Percentiles rank a stretch among this genome's conserved stretches.
Conservation (phyloP, 2,113 vertebrate species). For the Mastomys coucha region DNA sequence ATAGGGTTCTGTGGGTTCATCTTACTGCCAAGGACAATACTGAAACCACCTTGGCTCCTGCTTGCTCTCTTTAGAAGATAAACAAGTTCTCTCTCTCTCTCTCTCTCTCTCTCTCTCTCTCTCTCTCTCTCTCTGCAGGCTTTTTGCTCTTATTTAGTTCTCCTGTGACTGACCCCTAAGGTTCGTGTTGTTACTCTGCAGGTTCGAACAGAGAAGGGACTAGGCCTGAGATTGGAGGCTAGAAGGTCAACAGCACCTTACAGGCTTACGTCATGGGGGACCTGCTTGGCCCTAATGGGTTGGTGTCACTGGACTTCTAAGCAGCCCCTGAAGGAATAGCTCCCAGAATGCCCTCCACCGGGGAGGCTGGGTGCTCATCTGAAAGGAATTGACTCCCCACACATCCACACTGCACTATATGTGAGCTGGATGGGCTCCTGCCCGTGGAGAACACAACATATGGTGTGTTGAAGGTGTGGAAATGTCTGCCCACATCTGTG, state of each 20-base stretch:
- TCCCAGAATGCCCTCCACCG: not conserved
- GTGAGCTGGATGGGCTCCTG: not conserved
- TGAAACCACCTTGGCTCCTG: not conserved
- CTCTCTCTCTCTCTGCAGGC: not conserved
- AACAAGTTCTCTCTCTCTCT: not conserved
- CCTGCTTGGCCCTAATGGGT: not conserved
- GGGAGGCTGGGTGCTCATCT: not conserved
- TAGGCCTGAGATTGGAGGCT: not conserved
- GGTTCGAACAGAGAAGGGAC: not conserved
- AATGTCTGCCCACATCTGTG: not conserved
- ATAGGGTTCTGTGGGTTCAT: not conserved
- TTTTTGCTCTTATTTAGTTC: not conserved
- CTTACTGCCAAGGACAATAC: not conserved
- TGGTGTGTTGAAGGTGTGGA: not conserved
- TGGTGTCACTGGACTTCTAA: not conserved
- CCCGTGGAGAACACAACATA: not conserved
- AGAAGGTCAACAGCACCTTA: not conserved
- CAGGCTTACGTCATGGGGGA: too few relatives aligned
- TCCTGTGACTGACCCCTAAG: not conserved
- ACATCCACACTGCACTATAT: not conserved
- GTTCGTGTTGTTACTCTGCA: not conserved
- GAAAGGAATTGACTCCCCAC: not conserved
- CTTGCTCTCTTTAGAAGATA: not conserved
- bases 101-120: not conserved
- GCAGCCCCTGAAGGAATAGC: too few relatives aligned